Evolutionary conservation across 2,888 invertebrate species (phyloP).

Genomic region (Acronicta alni): DNA sequence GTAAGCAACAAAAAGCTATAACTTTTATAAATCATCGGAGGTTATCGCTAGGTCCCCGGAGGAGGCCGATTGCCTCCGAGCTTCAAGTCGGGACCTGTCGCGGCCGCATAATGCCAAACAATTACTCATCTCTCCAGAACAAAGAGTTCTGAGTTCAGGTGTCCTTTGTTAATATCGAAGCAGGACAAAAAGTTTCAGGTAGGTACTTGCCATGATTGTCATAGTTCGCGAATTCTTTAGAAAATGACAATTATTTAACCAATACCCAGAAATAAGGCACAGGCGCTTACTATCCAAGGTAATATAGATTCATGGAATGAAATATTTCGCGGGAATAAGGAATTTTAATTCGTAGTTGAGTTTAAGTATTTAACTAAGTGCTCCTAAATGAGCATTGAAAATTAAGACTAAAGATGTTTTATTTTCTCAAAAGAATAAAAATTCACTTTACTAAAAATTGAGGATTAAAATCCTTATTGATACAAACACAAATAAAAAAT

Average conservation of each 20-base stretch:
- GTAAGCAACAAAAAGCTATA: constrained; percentile 49
- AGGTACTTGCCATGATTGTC: constrained; percentile 17
- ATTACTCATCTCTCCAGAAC: constrained; percentile 59
- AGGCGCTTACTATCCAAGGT: neutral
- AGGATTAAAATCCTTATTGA: too few relatives aligned
- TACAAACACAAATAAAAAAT: constrained; percentile 1
- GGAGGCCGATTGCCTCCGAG: constrained; percentile 72
- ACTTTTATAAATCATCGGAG: constrained; percentile 61
- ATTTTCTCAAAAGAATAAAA: too few relatives aligned
- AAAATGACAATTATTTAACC: neutral
- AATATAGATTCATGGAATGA: neutral
- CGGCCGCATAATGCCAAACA: constrained; percentile 65
- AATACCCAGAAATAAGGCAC: too few relatives aligned
- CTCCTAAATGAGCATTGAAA: too few relatives aligned
- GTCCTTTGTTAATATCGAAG: constrained; percentile 41
- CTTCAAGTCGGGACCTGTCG: constrained; percentile 83
- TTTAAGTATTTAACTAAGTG: too few relatives aligned
- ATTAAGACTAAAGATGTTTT: too few relatives aligned
- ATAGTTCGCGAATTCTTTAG: constrained; percentile 3
- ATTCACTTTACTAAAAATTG: too few relatives aligned
- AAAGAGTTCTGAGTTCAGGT: constrained; percentile 51
- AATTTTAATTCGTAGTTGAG: too few relatives aligned
- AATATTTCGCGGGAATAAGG: neutral
- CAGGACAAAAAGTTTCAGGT: constrained; percentile 11
- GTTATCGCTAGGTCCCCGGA: constrained; percentile 75